Evolutionary conservation across 1,140 invertebrate genomes (phyloP).

Genomic region (Calycopis cecrops): DNA sequence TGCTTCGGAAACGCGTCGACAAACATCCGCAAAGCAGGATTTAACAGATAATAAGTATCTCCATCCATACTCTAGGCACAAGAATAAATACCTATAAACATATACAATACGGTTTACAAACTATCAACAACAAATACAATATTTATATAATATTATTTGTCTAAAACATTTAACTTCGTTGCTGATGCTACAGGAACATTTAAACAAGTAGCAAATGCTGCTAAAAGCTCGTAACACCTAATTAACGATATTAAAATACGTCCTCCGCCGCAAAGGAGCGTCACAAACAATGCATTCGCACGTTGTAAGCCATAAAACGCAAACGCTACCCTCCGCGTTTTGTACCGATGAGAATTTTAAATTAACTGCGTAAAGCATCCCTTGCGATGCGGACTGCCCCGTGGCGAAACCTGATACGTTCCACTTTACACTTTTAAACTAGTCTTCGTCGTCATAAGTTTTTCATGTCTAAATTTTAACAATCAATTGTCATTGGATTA

Average conservation of each 20-base stretch:
- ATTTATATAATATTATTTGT: too few relatives aligned
- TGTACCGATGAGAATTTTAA: conserved; percentile 71
- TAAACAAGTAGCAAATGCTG: conserved; percentile 33
- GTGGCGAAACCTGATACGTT: conserved; percentile 26
- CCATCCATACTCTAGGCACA: too few relatives aligned
- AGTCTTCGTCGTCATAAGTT: neutral
- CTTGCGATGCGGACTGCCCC: conserved; percentile 40
- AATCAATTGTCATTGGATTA: too few relatives aligned
- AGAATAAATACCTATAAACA: too few relatives aligned
- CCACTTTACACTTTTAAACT: conserved; percentile 24
- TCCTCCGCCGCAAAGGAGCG: conserved; percentile 54
- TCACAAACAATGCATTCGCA: conserved; percentile 63
- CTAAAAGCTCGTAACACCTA: conserved; percentile 58
- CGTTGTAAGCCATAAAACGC: conserved; percentile 69
- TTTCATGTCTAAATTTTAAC: too few relatives aligned
- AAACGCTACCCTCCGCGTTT: conserved; percentile 68
- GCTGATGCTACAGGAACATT: too few relatives aligned
- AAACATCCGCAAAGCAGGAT: too few relatives aligned
- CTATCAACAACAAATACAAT: too few relatives aligned
- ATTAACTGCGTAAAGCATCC: conserved; percentile 69
- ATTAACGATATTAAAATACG: conserved; percentile 73
- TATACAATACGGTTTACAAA: too few relatives aligned
- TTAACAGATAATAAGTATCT: too few relatives aligned
- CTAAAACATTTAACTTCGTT: too few relatives aligned
- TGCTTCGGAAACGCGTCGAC: too few relatives aligned